Percentiles rank a stretch among this genome's conserved stretches.
phyloP scores from a whole-genome alignment of 1,140 invertebrate species.

The Scaptomyza pallida region DNA sequence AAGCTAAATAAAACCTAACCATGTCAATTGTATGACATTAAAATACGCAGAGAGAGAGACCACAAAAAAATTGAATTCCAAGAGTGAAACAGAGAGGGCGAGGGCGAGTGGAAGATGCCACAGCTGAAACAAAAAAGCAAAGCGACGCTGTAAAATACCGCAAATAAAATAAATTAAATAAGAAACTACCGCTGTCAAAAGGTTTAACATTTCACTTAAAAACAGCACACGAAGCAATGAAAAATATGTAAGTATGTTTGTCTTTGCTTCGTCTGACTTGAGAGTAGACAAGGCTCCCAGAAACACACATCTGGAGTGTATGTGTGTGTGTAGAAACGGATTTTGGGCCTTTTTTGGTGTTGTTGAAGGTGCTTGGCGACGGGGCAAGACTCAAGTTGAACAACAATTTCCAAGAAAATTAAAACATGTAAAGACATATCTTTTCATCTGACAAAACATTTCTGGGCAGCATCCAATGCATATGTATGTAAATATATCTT shows the following conservation, averaged over 20 bases:
- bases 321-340: conserved; percentile 10
- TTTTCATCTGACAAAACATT: conserved; percentile 81
- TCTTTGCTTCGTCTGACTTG: conserved; percentile 1
- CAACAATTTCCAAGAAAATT: conserved; percentile 82
- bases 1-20: conserved; percentile 55
- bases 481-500: conserved; percentile 50
- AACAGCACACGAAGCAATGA: conserved; percentile 54
- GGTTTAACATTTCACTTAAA: conserved; percentile 82
- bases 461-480: conserved; percentile 53
- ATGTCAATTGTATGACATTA: conserved; percentile 78
- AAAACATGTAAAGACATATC: conserved; percentile 82
- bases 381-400: conserved; percentile 71
- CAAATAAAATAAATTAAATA: conserved; percentile 83
- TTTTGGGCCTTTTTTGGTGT: conserved; percentile 45
- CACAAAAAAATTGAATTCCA: conserved; percentile 71
- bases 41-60: conserved; percentile 69
- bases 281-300: conserved; percentile 26
- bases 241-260: conserved; percentile 46
- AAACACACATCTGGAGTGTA: conserved; percentile 5
- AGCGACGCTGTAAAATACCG: conserved; percentile 70
- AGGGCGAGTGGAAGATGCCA: no score
- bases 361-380: conserved; percentile 36
- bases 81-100: conserved; percentile 31
- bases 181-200: conserved; percentile 82
- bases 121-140: conserved; percentile 11